Evolutionary conservation across 1,140 invertebrate genomes (phyloP), one percentile per base, ranked within the genome.

Genomic region (Diabrotica undecimpunctata): DNA sequence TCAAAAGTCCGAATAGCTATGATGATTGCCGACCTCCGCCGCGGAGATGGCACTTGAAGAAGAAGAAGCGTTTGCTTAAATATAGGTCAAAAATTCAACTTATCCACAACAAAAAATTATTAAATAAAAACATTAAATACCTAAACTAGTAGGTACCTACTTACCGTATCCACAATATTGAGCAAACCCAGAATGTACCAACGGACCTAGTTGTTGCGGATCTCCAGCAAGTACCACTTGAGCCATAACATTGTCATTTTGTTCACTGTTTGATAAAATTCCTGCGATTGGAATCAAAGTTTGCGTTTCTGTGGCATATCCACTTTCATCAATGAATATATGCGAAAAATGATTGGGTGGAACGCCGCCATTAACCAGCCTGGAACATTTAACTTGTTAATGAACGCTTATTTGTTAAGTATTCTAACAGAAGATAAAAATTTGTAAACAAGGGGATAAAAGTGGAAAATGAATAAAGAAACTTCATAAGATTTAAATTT

Each of bases 251-350:
- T 81, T 82, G 59, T 80, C 77, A 35, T 81, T 77, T 59, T 72
- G 78, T 9, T 38, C 14, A 11, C 11, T 14, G 38, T n/a, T 55
- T 13, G 71, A 66, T 54, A 74, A 62, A 61, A 74, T 68, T 63
- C 83, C 78, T 61, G 81, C 79, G 38, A 94, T 76, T 1, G 93
- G 87, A 70, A 95, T 86, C 80, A 96, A 81, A 52, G 89, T 86
- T 80, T 97, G 95, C 7, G 94, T 90, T 80, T 98, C 95, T 4
- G 87, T 93, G 6, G 90, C 88, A 76, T 97, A 94, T 0, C 94
- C 95, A 55, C 93, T 91, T 82, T 98, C 95, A 77, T 98, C 95
- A 54, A 97, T 82, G 57, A 97, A 85, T 0, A 94, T 81, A 75
- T 97, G 94, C 4, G 91, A 92, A 75, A 96, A 96, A 81, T 95